These are phyloP conservation scores for Drosophila subobscura DNA, from an alignment of 1,140 invertebrate species.

Conservation along the genomic window DNA sequence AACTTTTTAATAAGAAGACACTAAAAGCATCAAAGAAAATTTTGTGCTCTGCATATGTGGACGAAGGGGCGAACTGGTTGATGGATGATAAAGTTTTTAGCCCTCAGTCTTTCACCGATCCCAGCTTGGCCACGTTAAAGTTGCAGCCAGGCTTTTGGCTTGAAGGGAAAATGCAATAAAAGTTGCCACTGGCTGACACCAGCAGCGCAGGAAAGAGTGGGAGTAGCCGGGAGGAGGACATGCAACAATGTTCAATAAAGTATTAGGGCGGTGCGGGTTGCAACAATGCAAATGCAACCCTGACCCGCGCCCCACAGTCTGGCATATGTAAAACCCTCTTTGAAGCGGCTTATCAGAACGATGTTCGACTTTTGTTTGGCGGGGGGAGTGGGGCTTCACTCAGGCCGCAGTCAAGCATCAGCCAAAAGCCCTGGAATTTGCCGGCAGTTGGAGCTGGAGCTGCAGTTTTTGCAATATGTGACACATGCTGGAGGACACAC, in stretches of 20 bases:
- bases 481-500: conserved; percentile 52
- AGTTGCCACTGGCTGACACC: conserved; percentile 58
- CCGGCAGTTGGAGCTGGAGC: conserved; percentile 36
- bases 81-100: conserved; percentile 51
- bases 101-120: conserved; percentile 25
- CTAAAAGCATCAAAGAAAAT: conserved; percentile 79
- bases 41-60: conserved; percentile 59
- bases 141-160: conserved; percentile 39
- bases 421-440: conserved; percentile 69
- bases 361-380: conserved; percentile 55
- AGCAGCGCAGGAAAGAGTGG: conserved; percentile 7
- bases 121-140: conserved; percentile 40
- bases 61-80: conserved; percentile 37
- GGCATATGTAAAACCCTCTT: conserved; percentile 79
- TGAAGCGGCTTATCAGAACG: conserved; percentile 74
- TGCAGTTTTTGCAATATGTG: conserved; percentile 77
- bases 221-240: conserved; percentile 6
- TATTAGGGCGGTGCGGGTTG: conserved; percentile 47
- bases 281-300: conserved; percentile 43
- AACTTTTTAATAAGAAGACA: conserved; percentile 80
- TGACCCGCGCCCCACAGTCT: conserved; percentile 10
- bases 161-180: conserved; percentile 50
- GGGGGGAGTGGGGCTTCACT: too few relatives aligned
- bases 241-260: conserved; percentile 77
- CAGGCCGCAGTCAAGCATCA: conserved; percentile 57